phyloP scores from a whole-genome alignment of 64 coral and sea anemone genomes.

The Acropora yongei region DNA sequence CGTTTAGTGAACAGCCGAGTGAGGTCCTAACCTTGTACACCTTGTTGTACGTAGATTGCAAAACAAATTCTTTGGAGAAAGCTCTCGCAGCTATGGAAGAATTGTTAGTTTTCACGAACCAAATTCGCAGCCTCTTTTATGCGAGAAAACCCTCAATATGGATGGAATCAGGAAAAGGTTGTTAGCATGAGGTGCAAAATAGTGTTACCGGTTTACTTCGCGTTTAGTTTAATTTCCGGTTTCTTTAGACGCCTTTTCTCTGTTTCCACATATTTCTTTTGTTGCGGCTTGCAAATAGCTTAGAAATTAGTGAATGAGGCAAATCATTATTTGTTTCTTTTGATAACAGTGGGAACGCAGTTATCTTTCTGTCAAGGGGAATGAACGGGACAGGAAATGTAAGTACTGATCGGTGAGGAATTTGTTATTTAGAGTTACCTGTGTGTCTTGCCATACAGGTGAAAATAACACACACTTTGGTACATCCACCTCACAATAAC shows the following conservation, averaged over 20 bases:
- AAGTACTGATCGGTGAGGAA: background rate
- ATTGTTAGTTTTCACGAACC: background rate
- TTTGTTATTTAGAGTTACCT: background rate
- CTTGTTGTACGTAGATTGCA: too few species aligned
- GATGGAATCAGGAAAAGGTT: background rate
- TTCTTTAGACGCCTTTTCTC: too few species aligned
- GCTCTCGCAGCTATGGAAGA: background rate
- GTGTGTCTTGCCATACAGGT: background rate
- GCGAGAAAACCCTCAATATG: background rate
- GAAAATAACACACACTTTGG: too few species aligned
- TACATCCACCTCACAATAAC: too few species aligned
- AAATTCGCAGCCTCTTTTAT: background rate
- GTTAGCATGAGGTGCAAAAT: too few species aligned
- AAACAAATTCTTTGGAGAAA: background rate
- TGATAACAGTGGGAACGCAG: conserved; percentile 15
- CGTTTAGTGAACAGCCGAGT: background rate
- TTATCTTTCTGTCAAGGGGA: background rate
- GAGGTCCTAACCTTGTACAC: too few species aligned
- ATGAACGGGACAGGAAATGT: conserved; percentile 10
- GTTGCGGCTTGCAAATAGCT: background rate
- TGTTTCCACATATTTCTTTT: too few species aligned
- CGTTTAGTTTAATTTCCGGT: too few species aligned
- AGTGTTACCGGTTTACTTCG: too few species aligned
- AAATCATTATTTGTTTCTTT: background rate
- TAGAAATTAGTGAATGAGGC: background rate